Evolutionary conservation across 2,888 invertebrate species (phyloP), one percentile per base, ranked within the genome.

Genomic region (Lampropteryx suffumata): DNA sequence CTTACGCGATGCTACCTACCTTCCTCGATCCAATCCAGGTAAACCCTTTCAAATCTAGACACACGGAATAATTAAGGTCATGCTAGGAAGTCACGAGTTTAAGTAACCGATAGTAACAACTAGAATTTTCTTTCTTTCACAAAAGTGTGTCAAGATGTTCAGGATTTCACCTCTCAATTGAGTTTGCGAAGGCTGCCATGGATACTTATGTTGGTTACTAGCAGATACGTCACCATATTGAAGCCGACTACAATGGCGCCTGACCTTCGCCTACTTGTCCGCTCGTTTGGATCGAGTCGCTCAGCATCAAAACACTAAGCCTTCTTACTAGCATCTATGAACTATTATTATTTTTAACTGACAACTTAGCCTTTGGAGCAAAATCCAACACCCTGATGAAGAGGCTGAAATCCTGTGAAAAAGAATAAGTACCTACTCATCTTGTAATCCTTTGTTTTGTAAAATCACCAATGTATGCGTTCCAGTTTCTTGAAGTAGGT

Each of bases 261-360:
- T 77, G 82, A 86, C 89, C 89, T 89, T 89, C 84, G 82, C 89
- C 89, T 82, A 89, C 81, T 83, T 89, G 85, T 63, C 64, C 84
- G 77, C 72, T 86, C 83, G 79, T 75, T 85, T 75, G 82, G 61
- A 84, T 79, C 86, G 79, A 79, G 74, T 75, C 72, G 76, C 79
- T 76, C 73, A 65, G 76, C 73, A 85, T 82, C 74, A 81, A 83
- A 82, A 80, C 78, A 70, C 67, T 67, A n/a, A 62, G 67, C 67
- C 63, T 55, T 70, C 76, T 70, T 71, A 66, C 64, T 73, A 65
- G 35, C 62, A 42, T 57, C 63, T 49, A 58, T 42, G 27, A 35
- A 47, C 26, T 36, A 28, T 17, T 17, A 17, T 17, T n/a, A n/a
- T n/a, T n/a, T 5, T 21, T 21, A 21, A 5, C 21, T 3, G 21